Percentiles rank a stretch among this genome's conserved stretches.
phyloP scores from a whole-genome alignment of 2,113 vertebrate genomes.

The Oophaga pumilio region DNA sequence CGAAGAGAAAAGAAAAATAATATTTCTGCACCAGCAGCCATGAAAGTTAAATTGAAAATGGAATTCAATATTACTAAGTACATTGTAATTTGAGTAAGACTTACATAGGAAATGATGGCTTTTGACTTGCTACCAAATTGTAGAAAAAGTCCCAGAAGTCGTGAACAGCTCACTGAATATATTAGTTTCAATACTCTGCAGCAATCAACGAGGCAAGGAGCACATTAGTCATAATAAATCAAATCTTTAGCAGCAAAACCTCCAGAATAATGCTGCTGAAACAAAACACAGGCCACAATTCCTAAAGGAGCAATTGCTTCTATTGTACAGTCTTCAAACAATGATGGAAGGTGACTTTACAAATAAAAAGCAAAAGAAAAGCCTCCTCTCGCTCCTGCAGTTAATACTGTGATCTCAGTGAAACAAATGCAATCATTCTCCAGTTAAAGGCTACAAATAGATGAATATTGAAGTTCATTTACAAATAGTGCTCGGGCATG shows the following conservation, averaged over 20 bases:
- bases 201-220: slow-evolving; percentile 31
- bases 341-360: slow-evolving; percentile 22
- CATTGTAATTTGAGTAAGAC: slow-evolving; percentile 30
- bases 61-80: slow-evolving; percentile 22
- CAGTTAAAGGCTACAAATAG: background rate
- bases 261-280: slow-evolving; percentile 21
- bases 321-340: slow-evolving; percentile 18
- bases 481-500: background rate
- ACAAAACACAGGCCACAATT: slow-evolving; percentile 19
- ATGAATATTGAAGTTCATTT: background rate
- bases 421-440: background rate
- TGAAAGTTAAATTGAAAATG: slow-evolving; percentile 34
- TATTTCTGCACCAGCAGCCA: slow-evolving; percentile 15
- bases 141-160: slow-evolving; percentile 22
- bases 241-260: slow-evolving; percentile 29
- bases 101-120: slow-evolving; percentile 27
- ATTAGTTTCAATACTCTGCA: slow-evolving; percentile 31
- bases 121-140: slow-evolving; percentile 32
- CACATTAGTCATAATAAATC: slow-evolving; percentile 39
- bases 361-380: background rate
- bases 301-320: slow-evolving; percentile 21
- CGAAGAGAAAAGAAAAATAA: slow-evolving; percentile 20
- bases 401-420: background rate
- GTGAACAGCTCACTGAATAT: slow-evolving; percentile 34
- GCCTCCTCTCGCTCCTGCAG: background rate